Percentiles rank a stretch among this genome's conserved stretches.
Conservation (phyloP, 2,113 vertebrate genomes). For the Tauraco erythrolophus region DNA sequence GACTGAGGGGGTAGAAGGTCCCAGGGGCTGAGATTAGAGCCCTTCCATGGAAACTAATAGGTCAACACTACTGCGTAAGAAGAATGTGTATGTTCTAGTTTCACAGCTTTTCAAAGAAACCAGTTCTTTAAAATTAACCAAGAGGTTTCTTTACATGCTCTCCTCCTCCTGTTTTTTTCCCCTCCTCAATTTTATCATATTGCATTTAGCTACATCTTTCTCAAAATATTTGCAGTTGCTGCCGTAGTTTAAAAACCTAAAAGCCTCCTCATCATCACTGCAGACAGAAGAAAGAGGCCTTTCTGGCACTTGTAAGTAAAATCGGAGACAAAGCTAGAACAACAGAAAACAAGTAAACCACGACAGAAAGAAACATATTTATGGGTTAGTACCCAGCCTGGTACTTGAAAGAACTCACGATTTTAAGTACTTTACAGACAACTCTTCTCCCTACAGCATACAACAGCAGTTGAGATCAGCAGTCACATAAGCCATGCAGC, state of each 20-base stretch:
- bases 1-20: neutral
- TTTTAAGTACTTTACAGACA: neutral
- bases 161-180: neutral
- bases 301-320: constrained; percentile 45
- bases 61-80: neutral
- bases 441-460: neutral
- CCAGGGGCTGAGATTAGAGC: neutral
- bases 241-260: neutral
- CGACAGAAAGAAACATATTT: neutral
- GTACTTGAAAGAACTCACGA: neutral
- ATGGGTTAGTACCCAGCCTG: neutral
- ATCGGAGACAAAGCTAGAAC: neutral
- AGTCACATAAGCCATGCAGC: neutral
- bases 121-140: neutral
- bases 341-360: neutral
- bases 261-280: neutral
- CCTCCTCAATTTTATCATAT: neutral
- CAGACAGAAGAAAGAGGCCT: constrained; percentile 18
- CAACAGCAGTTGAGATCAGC: neutral
- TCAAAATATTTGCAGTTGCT: constrained; percentile 23
- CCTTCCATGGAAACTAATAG: neutral
- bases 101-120: neutral
- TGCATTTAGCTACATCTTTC: neutral
- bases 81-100: neutral
- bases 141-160: neutral